Conservation (phyloP, 2,888 invertebrate species). For the Ecdyonurus torrentis region DNA sequence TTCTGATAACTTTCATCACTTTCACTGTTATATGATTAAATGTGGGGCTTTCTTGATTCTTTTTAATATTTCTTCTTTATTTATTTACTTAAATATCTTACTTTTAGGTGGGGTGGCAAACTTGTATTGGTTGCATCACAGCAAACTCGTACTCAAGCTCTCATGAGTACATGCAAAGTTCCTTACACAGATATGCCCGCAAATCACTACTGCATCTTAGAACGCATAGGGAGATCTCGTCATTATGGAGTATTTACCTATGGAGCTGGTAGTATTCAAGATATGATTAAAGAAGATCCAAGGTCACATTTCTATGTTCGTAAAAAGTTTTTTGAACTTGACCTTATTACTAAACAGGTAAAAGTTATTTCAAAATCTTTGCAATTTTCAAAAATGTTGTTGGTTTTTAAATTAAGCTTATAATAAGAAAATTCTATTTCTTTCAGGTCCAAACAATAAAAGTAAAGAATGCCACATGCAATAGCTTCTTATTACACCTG, state of each 20-base stretch:
- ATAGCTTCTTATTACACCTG: conserved; percentile 39
- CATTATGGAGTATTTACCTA: conserved; percentile 50
- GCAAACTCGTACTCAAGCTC: conserved; percentile 33
- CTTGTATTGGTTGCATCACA: conserved; percentile 57
- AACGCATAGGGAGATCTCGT: conserved; percentile 53
- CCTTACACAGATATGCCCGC: conserved; percentile 29
- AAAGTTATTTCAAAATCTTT: conserved; percentile 5
- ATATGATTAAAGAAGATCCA: conserved; percentile 34
- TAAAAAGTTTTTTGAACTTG: conserved; percentile 37
- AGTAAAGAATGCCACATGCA: conserved; percentile 15
- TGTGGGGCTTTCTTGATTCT: neutral
- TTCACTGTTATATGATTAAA: neutral
- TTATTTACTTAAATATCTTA: neutral
- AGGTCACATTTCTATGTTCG: conserved; percentile 45
- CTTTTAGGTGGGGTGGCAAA: conserved; percentile 37
- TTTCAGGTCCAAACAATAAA: neutral
- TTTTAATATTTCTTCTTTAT: neutral
- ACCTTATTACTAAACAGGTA: conserved; percentile 43
- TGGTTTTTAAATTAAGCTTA: conserved; percentile 1
- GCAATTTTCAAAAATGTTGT: conserved; percentile 1
- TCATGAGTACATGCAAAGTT: conserved; percentile 30
- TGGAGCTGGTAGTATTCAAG: conserved; percentile 38
- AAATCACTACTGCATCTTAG: conserved; percentile 51
- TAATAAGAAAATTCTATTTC: neutral
- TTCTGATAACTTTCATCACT: too few species aligned